Base-by-base conservation (phyloP, 2,888 invertebrate genomes). In the Lamproptera curius region DNA sequence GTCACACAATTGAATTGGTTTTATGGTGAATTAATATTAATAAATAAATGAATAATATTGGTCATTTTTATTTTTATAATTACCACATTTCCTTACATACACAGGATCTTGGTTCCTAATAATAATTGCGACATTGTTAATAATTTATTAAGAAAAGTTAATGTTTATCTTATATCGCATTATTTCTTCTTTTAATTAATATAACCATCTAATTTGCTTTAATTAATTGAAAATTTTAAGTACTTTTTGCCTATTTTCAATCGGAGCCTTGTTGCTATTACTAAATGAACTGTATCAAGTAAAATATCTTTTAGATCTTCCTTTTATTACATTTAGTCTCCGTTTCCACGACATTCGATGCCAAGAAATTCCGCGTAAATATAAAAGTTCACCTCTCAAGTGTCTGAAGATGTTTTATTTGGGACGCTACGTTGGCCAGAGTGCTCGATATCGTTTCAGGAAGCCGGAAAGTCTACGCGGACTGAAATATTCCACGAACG, bases 391-490 rank as follows among this genome's bases (percentile, higher is more conserved):
- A 38, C 13, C 35, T 16, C n/a, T 15, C 8, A 16, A 35, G 40
- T 10, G 23, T 40, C 46, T 28, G 1, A 46, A 48, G 47, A 48
- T 42, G 42, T 48, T 48, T 42, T 38, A 48, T 5, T 16, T 8
- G 33, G 17, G 10, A 15, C 8, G 36, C 38, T 11, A 16, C 13
- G 35, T 28, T 16, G 17, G 5, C 28, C n/a, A 11, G 17, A 16
- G 36, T 2, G 16, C 14, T 11, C 31, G 13, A 33, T 42, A 42
- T 48, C 47, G 38, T 16, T 48, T 48, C 47, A 48, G 47, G 47
- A 48, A 48, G 41, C 42, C 38, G 47, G 42, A 33, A 42, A 47
- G 47, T 37, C 42, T 47, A 42, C 36, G 36, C 36, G 42, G 28
- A 6, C 47, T 48, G 47, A 48, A 48, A 42, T 38, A 48, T 42